These are phyloP conservation scores for Crotophaga sulcirostris DNA, from an alignment of 2,113 vertebrate species.

Conservation along the genomic window DNA sequence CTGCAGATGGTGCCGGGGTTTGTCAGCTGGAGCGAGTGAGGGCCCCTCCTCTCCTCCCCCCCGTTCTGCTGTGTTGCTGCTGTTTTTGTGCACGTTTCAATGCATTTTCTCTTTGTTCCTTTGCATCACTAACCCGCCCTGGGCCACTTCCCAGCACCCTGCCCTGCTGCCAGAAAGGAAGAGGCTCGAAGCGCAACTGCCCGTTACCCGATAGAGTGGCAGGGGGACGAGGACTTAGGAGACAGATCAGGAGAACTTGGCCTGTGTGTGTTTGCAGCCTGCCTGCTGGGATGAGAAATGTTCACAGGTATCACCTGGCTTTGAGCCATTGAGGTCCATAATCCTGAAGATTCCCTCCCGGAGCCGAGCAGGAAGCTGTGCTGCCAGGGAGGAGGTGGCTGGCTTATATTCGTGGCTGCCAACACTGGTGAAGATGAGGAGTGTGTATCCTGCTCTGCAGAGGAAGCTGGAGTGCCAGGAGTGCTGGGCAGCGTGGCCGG, in stretches of 20 bases:
- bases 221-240: not conserved
- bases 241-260: not conserved
- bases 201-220: fast-evolving
- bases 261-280: not conserved
- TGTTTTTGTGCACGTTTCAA: not conserved
- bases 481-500: fast-evolving
- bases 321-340: fast-evolving
- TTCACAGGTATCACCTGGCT: not conserved
- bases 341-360: not conserved
- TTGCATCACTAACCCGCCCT: not conserved
- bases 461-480: not conserved
- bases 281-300: not conserved
- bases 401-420: not conserved
- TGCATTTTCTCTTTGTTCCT: not conserved
- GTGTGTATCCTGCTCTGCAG: not conserved
- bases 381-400: not conserved
- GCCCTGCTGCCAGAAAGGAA: not conserved
- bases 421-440: fast-evolving
- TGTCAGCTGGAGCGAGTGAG: not conserved
- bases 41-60: not conserved
- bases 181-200: not conserved
- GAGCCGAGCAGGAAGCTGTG: too few species aligned
- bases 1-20: not conserved
- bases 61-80: not conserved
- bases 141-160: not conserved